A percentile compares a stretch with the other conserved stretches of the same genome.
Conservation (phyloP, 1,140 invertebrate genomes). For the Vanessa atalanta region DNA sequence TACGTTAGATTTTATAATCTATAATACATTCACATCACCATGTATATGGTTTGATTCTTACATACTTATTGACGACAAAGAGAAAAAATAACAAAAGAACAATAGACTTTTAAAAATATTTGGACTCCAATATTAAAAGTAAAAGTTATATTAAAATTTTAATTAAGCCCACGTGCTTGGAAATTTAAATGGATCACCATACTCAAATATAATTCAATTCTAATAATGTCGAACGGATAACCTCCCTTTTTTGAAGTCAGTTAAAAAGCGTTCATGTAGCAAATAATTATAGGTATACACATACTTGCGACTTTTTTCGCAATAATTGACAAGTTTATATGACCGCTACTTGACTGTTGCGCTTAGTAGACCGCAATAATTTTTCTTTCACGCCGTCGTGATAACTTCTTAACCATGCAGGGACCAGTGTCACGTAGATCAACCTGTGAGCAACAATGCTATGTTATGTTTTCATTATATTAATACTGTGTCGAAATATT, state of each 20-base stretch:
- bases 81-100: not conserved
- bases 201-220: too few species aligned
- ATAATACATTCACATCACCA: not conserved
- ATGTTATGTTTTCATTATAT: conserved; percentile 39
- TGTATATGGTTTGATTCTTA: not conserved
- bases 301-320: too few species aligned
- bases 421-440: conserved; percentile 19
- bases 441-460: conserved; percentile 48
- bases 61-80: not conserved
- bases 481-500: conserved; percentile 34
- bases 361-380: conserved; percentile 68
- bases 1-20: too few species aligned
- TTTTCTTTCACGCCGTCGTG: conserved; percentile 39
- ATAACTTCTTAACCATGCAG: conserved; percentile 32
- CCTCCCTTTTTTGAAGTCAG: too few species aligned
- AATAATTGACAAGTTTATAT: not conserved
- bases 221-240: not conserved
- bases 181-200: too few species aligned
- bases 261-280: too few species aligned
- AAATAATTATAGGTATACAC: too few species aligned
- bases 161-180: not conserved
- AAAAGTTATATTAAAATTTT: not conserved
- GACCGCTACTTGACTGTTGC: conserved; percentile 44
- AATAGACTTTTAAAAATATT: not conserved
- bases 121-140: not conserved